A percentile compares a stretch with the other conserved stretches of the same genome.
phyloP scores from a whole-genome alignment of 2,113 vertebrate genomes.

The Clarias batrachus region DNA sequence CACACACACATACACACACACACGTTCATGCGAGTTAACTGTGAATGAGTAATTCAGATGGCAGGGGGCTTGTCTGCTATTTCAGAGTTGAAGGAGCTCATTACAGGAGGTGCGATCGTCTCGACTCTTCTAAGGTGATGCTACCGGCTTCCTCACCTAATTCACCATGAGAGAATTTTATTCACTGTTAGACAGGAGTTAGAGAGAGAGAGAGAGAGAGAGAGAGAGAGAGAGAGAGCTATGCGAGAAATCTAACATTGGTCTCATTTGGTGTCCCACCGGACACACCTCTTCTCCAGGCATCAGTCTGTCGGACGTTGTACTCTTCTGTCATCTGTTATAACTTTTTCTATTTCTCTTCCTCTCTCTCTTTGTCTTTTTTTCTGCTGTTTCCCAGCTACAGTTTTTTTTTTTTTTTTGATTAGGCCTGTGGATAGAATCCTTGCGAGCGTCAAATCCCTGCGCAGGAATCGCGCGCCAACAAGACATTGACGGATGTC shows the following conservation, averaged over 20 bases:
- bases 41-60: conserved; percentile 47
- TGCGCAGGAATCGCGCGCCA: conserved; percentile 62
- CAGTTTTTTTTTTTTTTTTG: conserved; percentile 53
- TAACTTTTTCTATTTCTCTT: not conserved
- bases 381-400: conserved; percentile 23
- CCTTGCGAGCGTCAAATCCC: conserved; percentile 68
- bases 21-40: conserved; percentile 4
- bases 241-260: conserved; percentile 6
- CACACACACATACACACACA: conserved; percentile 25
- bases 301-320: conserved; percentile 12
- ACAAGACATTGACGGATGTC: conserved; percentile 75
- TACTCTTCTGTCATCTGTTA: conserved; percentile 11
- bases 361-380: not conserved
- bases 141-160: conserved; percentile 70
- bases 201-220: conserved; percentile 39
- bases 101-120: conserved; percentile 83
- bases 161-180: conserved; percentile 64
- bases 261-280: not conserved
- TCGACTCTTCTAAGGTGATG: conserved; percentile 68
- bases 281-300: not conserved
- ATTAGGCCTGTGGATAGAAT: conserved; percentile 65
- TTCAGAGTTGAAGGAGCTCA: conserved; percentile 80
- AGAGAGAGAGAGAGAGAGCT: conserved; percentile 36
- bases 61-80: conserved; percentile 68
- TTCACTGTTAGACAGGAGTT: conserved; percentile 71